Evolutionary conservation across 2,113 vertebrate species (phyloP), one percentile per base, ranked within the genome.

Genomic region (Sturnus vulgaris): DNA sequence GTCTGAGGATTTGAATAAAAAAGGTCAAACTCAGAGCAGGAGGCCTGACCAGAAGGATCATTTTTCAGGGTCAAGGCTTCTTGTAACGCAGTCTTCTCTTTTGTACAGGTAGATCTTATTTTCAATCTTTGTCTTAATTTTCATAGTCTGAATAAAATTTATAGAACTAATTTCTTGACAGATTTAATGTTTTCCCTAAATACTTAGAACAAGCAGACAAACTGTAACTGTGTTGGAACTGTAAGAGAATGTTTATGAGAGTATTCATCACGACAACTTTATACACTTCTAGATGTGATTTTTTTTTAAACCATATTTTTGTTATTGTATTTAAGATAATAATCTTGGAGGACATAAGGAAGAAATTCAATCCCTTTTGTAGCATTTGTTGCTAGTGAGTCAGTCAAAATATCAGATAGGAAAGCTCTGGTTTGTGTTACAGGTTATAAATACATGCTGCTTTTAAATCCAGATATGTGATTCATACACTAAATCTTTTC

Each of bases 331-430:
- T 82, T 78, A 57, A 87, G 82, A 80, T 85, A 88, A 92, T 75
- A 80, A 95, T 92, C 86, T 94, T 91, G 50, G n/a, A 73, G 49
- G 42, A 60, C 92, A 77, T 93, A 81, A 57, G 69, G 78, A 92
- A 97, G 87, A 24, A 64, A 96, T 92, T 93, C 76, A 84, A 92
- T 93, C 69, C 39, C 64, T 92, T 96, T 91, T 70, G 82, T 95
- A 96, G 47, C 60, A 84, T 93, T 87, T 79, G 63, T 87, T 96
- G 82, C 59, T 88, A 92, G 11, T 53, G 30, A 95, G 73, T 94
- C 84, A 91, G 92, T 80, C 60, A 94, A 96, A 96, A 86, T 96
- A 94, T 90, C 60, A 90, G 88, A 94, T 89, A 91, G 40, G 63
- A 95, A 88, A 80, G 60, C 76, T 90, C 46, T 95, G 42, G 19